phyloP scores from a whole-genome alignment of 2,797 vertebrate species.

The Muscicapa comitata region DNA sequence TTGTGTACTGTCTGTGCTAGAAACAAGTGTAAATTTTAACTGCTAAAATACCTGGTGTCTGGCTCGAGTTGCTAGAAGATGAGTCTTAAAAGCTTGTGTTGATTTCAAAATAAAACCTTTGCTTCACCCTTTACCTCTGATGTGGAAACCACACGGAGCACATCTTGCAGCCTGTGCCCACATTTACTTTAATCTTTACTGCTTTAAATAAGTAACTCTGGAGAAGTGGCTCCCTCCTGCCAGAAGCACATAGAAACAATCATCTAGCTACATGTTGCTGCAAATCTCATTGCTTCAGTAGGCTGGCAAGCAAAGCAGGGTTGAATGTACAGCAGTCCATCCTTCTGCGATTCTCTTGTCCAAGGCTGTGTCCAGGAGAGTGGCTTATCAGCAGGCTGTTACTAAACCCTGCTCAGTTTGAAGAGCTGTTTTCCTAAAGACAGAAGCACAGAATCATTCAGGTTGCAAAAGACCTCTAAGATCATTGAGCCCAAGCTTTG shows the following conservation, averaged over 20 bases:
- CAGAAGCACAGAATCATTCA: background rate
- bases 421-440: background rate
- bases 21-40: slow-evolving; percentile 65
- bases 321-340: background rate
- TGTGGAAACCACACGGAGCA: background rate
- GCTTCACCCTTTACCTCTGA: background rate
- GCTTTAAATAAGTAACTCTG: background rate
- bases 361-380: background rate
- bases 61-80: background rate
- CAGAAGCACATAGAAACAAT: background rate
- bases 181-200: background rate
- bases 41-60: background rate
- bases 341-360: background rate
- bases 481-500: background rate
- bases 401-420: background rate
- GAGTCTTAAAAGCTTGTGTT: background rate
- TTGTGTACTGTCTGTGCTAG: slow-evolving; percentile 57
- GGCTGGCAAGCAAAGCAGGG: background rate
- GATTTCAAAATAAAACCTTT: background rate
- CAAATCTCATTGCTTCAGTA: background rate
- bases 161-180: background rate
- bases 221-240: background rate
- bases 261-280: background rate
- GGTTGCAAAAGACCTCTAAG: background rate
- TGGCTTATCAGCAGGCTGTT: background rate